Evolutionary conservation across 2,797 vertebrate species (phyloP).

Genomic region (Urosaurus nigricauda): DNA sequence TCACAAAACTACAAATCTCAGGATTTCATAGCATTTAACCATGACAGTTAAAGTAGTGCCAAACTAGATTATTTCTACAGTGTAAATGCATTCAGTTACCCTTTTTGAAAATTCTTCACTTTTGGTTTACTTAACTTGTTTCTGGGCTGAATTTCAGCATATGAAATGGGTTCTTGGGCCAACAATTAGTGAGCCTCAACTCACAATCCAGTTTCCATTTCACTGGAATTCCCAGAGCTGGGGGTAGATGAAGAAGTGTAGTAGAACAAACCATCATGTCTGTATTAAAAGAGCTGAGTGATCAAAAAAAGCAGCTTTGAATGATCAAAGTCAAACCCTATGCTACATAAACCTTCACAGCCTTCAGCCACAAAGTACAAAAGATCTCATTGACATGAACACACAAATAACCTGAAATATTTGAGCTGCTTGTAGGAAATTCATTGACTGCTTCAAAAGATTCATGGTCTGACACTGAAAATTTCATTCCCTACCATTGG

Average conservation of each 20-base stretch:
- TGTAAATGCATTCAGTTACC: too few species aligned
- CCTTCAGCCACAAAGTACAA: neutral
- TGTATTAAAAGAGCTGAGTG: neutral
- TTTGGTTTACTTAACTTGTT: neutral
- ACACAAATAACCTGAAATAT: slow-evolving; percentile 4
- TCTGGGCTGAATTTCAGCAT: too few species aligned
- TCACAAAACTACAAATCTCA: too few species aligned
- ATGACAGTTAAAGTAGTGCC: too few species aligned
- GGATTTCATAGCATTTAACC: too few species aligned
- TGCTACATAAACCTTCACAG: slow-evolving; percentile 8
- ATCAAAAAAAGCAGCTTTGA: slow-evolving; percentile 13
- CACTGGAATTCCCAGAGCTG: neutral
- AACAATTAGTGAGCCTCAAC: neutral
- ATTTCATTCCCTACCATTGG: neutral
- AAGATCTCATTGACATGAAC: slow-evolving; percentile 9
- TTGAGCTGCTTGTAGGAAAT: neutral
- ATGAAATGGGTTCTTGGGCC: neutral
- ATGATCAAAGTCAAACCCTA: slow-evolving; percentile 8
- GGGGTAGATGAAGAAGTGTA: neutral
- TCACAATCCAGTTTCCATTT: neutral
- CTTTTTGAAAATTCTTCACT: neutral
- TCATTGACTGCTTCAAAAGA: neutral
- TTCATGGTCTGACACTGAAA: neutral
- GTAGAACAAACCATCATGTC: neutral
- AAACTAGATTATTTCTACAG: too few species aligned